These are phyloP conservation scores for Lucinisca nassula DNA, from an alignment of 2,888 invertebrate genomes.

Conservation along the genomic window DNA sequence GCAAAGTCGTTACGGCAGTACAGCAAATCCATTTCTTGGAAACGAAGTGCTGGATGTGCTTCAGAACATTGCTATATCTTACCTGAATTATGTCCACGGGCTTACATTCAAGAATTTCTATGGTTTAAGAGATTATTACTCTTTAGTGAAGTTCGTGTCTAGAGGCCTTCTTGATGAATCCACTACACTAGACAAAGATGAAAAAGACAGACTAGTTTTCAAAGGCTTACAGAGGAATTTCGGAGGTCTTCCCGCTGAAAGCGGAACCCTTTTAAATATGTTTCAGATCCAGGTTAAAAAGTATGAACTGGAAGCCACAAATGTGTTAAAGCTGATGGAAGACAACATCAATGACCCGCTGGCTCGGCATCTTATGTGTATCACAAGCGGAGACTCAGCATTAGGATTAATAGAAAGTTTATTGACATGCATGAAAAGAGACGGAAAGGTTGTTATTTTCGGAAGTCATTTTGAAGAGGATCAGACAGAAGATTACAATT, in stretches of 20 bases:
- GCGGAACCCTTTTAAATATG: slow-evolving; percentile 35
- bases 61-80: slow-evolving; percentile 40
- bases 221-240: slow-evolving; percentile 76
- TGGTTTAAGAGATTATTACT: slow-evolving; percentile 74
- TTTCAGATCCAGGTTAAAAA: slow-evolving; percentile 41
- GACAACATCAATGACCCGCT: slow-evolving; percentile 69
- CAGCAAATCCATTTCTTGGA: not conserved
- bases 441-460: slow-evolving; percentile 69
- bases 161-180: not conserved
- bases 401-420: slow-evolving; percentile 68
- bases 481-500: slow-evolving; percentile 77
- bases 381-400: slow-evolving; percentile 73
- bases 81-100: slow-evolving; percentile 30
- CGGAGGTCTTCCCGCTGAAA: slow-evolving; percentile 72
- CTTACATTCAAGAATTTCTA: slow-evolving; percentile 71
- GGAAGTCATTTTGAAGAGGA: slow-evolving; percentile 81
- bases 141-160: slow-evolving; percentile 58
- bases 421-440: slow-evolving; percentile 52
- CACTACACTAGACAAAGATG: not conserved
- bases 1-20: not conserved
- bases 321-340: slow-evolving; percentile 64
- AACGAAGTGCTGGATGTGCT: slow-evolving; percentile 29
- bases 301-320: not conserved
- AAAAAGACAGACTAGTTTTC: slow-evolving; percentile 51
- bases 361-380: slow-evolving; percentile 75